These are phyloP conservation scores for Campoletis sonorensis DNA, from an alignment of 1,140 invertebrate species.

Conservation along the genomic window DNA sequence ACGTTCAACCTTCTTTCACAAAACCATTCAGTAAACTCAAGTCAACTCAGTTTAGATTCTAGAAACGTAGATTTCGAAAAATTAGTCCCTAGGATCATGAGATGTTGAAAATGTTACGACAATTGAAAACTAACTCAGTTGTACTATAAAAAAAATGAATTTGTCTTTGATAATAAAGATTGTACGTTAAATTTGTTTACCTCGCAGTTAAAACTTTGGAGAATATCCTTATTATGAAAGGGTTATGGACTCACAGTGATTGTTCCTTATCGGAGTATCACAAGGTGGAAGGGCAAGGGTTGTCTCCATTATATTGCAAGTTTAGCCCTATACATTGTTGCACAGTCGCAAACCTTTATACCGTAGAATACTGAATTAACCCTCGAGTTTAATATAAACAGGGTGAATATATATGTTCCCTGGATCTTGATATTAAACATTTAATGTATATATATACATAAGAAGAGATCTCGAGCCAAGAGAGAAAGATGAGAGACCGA, in stretches of 20 bases:
- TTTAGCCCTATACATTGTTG: conserved; percentile 59
- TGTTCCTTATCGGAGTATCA: conserved; percentile 72
- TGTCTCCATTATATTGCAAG: conserved; percentile 68
- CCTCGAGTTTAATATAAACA: conserved; percentile 74
- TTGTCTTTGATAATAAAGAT: too few species aligned
- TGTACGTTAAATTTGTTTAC: too few species aligned
- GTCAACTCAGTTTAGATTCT: too few species aligned
- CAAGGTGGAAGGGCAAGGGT: conserved; percentile 69
- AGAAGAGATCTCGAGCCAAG: conserved; percentile 9
- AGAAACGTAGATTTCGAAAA: too few species aligned
- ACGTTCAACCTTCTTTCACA: too few species aligned
- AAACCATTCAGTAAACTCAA: too few species aligned
- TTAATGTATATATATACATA: not conserved
- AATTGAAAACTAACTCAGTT: too few species aligned
- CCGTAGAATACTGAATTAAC: conserved; percentile 62
- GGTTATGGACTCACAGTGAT: conserved; percentile 37
- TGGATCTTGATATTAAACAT: not conserved
- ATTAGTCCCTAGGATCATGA: too few species aligned
- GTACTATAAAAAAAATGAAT: too few species aligned
- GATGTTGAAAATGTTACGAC: too few species aligned
- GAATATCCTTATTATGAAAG: conserved; percentile 7
- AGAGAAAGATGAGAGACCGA: conserved; percentile 41
- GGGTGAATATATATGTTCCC: conserved; percentile 46
- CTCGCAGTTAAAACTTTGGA: not conserved
- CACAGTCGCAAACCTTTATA: not conserved